Base-by-base conservation (phyloP, 2,888 invertebrate genomes). In the Phyto melanocephala region DNA sequence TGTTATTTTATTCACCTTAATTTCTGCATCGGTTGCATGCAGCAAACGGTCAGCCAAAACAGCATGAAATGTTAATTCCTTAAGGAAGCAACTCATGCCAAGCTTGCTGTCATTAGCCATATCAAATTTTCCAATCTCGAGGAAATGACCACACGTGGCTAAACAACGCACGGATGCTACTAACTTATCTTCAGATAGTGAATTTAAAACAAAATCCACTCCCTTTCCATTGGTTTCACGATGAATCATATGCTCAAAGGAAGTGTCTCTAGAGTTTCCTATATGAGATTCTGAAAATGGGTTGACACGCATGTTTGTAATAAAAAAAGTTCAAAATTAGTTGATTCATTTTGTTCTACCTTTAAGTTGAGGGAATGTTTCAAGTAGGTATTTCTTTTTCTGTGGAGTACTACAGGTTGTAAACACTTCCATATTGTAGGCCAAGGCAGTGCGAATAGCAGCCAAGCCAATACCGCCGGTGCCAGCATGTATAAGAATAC, bases 131-230 rank as follows among this genome's bases (percentile, higher is more conserved):
- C 97, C 97, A 81, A 97, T 97, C 92, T 97, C 97, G 62, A 97
- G 90, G 90, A 97, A 97, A 76, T 94, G 92, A 10, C 97, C 95
- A 0, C 92, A 92, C 1, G 85, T 85, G 0, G 92, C 93, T 10
- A 95, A 89, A 85, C 95, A 95, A 2, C 94, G 91, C 0, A 94
- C 89, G 0, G 94, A 94, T 0, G 94, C 95, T 87, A 94, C 93
- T 0, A 98, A 92, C 90, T 98, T 98, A 56, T 99, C 98, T 87
- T 97, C 98, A 0, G 98, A 94, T 52, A 99, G 91, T 0, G 98
- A 98, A 90, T 99, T 99, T 7, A 97, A 92, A 13, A 99, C 96
- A 68, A 98, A 92, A 88, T 99, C 96, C 0, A 99, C 98, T 42
- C 98, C 98, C 85, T 93, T 93, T 11, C 98, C 98, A 7, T 95